Conservation (phyloP, 2,113 vertebrate species). For the Odobenus rosmarus region DNA sequence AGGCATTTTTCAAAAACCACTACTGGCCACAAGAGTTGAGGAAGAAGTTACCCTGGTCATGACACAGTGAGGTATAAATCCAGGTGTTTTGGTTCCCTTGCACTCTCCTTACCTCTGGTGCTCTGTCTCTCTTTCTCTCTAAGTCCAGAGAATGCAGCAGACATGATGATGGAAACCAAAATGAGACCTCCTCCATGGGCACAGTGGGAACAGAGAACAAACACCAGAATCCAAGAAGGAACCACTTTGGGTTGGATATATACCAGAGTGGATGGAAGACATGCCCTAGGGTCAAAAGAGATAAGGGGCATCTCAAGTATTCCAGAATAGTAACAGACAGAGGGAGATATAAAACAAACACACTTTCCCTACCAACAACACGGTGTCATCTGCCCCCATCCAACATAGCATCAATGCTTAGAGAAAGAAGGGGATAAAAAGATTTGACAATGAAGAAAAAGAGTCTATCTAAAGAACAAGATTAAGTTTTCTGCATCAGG, state of each 20-base stretch:
- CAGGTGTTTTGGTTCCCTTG: background rate
- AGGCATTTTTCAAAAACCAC: slow-evolving; percentile 7
- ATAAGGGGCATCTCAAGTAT: background rate
- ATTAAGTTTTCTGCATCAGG: background rate
- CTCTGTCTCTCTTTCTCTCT: background rate
- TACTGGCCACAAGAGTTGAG: background rate
- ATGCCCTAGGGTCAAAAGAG: background rate
- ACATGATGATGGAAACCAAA: background rate
- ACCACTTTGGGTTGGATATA: background rate
- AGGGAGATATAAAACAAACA: background rate
- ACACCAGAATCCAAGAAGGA: background rate
- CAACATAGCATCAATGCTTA: background rate
- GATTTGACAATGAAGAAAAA: background rate
- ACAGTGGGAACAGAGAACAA: background rate
- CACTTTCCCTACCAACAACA: background rate
- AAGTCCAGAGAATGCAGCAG: background rate
- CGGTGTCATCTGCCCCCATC: too few species aligned
- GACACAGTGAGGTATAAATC: background rate
- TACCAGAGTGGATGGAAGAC: background rate
- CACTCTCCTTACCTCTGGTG: background rate
- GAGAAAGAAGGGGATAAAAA: background rate
- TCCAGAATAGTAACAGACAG: background rate
- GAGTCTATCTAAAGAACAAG: background rate
- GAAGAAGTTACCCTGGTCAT: background rate
- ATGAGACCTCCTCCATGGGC: background rate